Evolutionary conservation across 2,797 vertebrate genomes (phyloP), one percentile per base, ranked within the genome.

Genomic region (Emydoidea blandingii): DNA sequence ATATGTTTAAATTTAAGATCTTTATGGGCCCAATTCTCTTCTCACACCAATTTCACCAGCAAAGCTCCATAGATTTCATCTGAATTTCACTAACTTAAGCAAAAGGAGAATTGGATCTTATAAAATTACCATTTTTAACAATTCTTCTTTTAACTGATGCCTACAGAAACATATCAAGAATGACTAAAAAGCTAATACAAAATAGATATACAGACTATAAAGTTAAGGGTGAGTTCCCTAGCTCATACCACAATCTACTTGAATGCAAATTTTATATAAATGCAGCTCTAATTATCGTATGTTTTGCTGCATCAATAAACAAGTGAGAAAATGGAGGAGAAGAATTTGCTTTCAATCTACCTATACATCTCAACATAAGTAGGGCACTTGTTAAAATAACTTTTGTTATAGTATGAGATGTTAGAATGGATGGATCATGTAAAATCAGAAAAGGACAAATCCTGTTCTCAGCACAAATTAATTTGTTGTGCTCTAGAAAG

Each of bases 301-400:
- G 29, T 89, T 94, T 94, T 95, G 18, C 47, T 86, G 21, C n/a
- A 95, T 87, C 47, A 8, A 54, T 90, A 91, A 21, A n/a, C 56
- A 81, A 68, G 7, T 0, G 2, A 50, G 68, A 52, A 31, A n/a
- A 68, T 37, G 34, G 62, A 34, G 47, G 87, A 31, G 31, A 86
- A 6, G 5, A 23, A 37, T 87, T 86, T 93, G 47, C 14, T 83
- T 4, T 2, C 21, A 9, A 18, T 59, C 76, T 7, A 79, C 83
- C 47, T 83, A 7, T 68, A 79, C 83, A 76, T 49, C 68, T 0
- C 1, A 23, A 86, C 86, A 0, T 53, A 86, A 91, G 34, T n/a
- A 82, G 56, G 88, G 56, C 21, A 81, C 5, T 62, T 72, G 5
- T 47, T 90, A 76, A 91, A 89, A 88, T 53, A 72, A 41, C 65